Evolutionary conservation across 2,797 vertebrate species (phyloP).

Genomic region (Babyrousa celebensis): DNA sequence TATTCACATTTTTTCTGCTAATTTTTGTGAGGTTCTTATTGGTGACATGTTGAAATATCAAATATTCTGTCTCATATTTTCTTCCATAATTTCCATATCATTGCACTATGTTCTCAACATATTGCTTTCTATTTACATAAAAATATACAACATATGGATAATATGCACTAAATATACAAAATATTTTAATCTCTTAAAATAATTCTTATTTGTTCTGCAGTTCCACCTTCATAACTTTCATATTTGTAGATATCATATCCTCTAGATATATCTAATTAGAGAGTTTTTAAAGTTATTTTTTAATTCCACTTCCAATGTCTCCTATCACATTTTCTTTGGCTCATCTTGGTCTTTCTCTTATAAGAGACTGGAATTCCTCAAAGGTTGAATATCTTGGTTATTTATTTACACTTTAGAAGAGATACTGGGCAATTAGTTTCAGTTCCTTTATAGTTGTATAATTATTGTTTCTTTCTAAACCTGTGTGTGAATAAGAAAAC

Average conservation of each 20-base stretch:
- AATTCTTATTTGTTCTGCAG: not conserved
- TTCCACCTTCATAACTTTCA: not conserved
- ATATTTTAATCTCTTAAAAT: not conserved
- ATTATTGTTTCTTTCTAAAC: not conserved
- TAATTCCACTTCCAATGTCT: not conserved
- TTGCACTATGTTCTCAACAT: not conserved
- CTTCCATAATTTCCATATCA: not conserved
- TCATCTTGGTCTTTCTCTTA: not conserved
- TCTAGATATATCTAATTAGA: not conserved
- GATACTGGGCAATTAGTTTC: not conserved
- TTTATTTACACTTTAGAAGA: not conserved
- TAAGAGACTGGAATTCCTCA: not conserved
- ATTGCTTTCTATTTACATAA: not conserved
- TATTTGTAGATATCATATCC: not conserved
- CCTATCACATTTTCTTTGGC: not conserved
- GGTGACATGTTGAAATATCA: not conserved
- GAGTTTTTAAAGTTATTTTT: not conserved
- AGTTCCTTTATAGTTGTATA: not conserved
- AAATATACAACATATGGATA: not conserved
- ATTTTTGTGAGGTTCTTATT: not conserved
- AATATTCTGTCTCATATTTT: not conserved
- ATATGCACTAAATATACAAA: not conserved
- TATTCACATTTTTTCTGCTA: not conserved
- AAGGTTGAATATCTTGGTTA: not conserved
- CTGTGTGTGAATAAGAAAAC: not conserved